Conservation (phyloP, 2,113 vertebrate genomes). For the Lucifuga dentata region DNA sequence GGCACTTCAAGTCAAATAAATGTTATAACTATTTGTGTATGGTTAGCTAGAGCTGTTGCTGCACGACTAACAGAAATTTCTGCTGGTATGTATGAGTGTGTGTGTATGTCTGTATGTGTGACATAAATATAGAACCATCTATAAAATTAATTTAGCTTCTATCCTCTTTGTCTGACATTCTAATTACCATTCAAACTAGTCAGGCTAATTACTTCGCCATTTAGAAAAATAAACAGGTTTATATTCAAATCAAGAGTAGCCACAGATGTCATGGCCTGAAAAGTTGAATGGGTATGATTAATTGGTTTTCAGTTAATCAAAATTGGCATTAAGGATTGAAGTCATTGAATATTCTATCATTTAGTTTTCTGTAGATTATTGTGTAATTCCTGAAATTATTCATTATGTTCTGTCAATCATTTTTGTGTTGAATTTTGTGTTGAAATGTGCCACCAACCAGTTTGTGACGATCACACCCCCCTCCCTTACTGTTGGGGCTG, state of each 20-base stretch:
- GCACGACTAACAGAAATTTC: constrained; percentile 33
- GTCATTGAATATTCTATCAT: constrained; percentile 42
- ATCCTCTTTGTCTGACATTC: constrained; percentile 57
- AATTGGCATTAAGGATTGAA: constrained; percentile 50
- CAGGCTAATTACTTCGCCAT: constrained; percentile 63
- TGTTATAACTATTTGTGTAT: constrained; percentile 53
- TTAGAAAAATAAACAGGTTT: constrained; percentile 72
- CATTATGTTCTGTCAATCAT: constrained; percentile 45
- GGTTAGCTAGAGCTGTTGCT: constrained; percentile 44
- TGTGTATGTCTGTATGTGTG: constrained; percentile 19
- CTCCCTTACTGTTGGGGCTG: too few relatives aligned
- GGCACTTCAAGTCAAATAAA: constrained; percentile 54
- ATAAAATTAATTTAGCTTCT: constrained; percentile 66
- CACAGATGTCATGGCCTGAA: constrained; percentile 41
- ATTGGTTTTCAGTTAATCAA: constrained; percentile 50
- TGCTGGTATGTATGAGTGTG: neutral
- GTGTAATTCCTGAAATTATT: constrained; percentile 38
- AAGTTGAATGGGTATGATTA: constrained; percentile 31
- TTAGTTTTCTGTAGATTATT: constrained; percentile 39
- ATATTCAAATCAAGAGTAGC: constrained; percentile 64
- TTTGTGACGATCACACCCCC: too few relatives aligned
- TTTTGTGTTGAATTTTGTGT: constrained; percentile 20
- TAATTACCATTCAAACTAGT: constrained; percentile 69
- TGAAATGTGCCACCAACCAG: too few relatives aligned
- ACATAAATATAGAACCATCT: constrained; percentile 43